Evolutionary conservation across 2,113 vertebrate species (phyloP), one percentile per base, ranked within the genome.

Genomic region (Struthidea cinerea): DNA sequence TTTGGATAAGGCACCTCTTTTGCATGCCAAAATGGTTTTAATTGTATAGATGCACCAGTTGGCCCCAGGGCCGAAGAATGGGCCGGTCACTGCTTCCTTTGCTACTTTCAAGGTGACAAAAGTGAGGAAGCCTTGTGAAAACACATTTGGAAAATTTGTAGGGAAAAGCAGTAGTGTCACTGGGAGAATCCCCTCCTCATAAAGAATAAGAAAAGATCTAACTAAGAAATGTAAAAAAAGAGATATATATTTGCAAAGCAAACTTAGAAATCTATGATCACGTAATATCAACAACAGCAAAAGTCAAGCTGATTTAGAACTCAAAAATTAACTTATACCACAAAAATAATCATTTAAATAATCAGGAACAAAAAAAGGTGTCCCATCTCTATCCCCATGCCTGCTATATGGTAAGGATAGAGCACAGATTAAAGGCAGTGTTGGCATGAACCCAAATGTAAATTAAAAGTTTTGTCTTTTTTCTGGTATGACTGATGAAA

Each of bases 1-100:
- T 90, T 95, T 95, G 78, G 84, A 90, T 60, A 75, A 87, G 50
- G 18, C 12, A 80, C 10, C 13, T 89, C 39, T 53, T 89, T 65
- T 53, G 23, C 37, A 61, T 77, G 63, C 71, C 89, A 89, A 44
- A 56, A 73, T n/a, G 9, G 9, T 75, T 75, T 89, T 93, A 89
- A 91, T 63, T 75, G 21, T 47, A 47, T 78, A 0, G 0, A 84
- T 76, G 69, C 61, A 82, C 16, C 27, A 33, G 6, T 22, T 79
- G 67, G 47, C 57, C 41, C 20, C 16, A 35, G n/a, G 65, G 65
- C 61, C 61, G 64, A 84, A 41, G 27, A 78, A 71, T 9, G 18
- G 46, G 16, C 6, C 37, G 57, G 46, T 20, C 35, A 39, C 46
- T 2, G 1, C 41, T 93, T 39, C 70, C 44, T 87, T 71, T 79